Evolutionary conservation across 2,888 invertebrate genomes (phyloP), one percentile per base, ranked within the genome.

Genomic region (Lathronympha strigana): DNA sequence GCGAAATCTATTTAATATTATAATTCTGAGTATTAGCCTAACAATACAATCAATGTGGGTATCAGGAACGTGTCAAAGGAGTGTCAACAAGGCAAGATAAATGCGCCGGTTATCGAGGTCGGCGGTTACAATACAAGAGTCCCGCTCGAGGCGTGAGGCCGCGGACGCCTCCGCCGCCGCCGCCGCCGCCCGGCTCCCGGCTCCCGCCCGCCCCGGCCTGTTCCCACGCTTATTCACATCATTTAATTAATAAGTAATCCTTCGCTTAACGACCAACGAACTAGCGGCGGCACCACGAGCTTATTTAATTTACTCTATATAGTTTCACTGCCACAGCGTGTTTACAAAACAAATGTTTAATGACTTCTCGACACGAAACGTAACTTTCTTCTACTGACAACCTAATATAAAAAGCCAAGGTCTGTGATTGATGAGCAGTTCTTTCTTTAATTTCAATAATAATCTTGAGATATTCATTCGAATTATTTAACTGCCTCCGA

Each of bases 21-120:
- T 53, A 53, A 53, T 55, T 57, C 50, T n/a, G n/a, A 31, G 62
- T 71, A 71, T 74, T 73, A 69, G 70, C 69, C 72, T 69, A 72
- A 82, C 81, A 83, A 81, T 81, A 73, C 75, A 82, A 86, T 86
- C 85, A 76, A 84, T 80, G 78, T 83, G 75, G 82, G 83, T 79
- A 86, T 84, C 84, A 83, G 76, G 83, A 77, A 76, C 82, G 68
- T 71, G 72, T 69, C 72, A 64, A 67, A 71, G 45, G 31, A 66
- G 47, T 54, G 60, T 66, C 66, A 61, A 66, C 66, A 66, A 47
- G 47, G 28, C 68, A 70, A 79, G 77, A 81, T 77, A 75, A 80
- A 82, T 81, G 74, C 68, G 76, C 66, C 70, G 72, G 68, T 53
- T 70, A 84, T 78, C 76, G 79, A 73, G 86, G 84, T 81, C 83